Conservation (phyloP, 2,113 vertebrate genomes). For the Vireo altiloquus region DNA sequence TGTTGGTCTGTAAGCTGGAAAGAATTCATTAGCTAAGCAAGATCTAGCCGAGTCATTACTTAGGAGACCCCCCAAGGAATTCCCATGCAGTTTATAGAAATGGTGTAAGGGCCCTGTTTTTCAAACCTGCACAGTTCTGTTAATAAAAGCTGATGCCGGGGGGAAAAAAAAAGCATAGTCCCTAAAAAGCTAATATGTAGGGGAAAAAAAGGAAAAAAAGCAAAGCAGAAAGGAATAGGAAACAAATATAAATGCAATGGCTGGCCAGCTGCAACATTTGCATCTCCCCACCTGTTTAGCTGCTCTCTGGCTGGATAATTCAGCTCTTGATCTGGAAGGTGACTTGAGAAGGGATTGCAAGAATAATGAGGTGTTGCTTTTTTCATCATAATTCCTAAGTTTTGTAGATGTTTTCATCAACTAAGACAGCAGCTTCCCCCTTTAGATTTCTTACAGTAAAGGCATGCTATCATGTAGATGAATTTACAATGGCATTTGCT, state of each 20-base stretch:
- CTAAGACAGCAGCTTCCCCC: neutral
- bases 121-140: neutral
- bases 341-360: neutral
- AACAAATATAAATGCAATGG: neutral
- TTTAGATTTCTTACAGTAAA: neutral
- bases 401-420: neutral
- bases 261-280: neutral
- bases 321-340: neutral
- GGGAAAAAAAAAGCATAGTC: neutral
- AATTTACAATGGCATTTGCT: neutral
- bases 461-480: fast-evolving
- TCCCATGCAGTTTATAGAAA: neutral
- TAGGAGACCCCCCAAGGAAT: neutral
- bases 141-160: neutral
- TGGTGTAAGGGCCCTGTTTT: neutral
- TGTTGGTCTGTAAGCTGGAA: neutral
- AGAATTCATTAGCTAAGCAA: slow-evolving; percentile 31
- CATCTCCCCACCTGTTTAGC: neutral
- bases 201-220: neutral
- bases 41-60: neutral
- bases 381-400: neutral
- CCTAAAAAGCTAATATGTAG: neutral
- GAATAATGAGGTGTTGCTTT: neutral
- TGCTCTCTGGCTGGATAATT: neutral
- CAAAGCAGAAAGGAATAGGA: neutral